phyloP scores from a whole-genome alignment of 2,888 invertebrate species.

The Pomacea canaliculata region DNA sequence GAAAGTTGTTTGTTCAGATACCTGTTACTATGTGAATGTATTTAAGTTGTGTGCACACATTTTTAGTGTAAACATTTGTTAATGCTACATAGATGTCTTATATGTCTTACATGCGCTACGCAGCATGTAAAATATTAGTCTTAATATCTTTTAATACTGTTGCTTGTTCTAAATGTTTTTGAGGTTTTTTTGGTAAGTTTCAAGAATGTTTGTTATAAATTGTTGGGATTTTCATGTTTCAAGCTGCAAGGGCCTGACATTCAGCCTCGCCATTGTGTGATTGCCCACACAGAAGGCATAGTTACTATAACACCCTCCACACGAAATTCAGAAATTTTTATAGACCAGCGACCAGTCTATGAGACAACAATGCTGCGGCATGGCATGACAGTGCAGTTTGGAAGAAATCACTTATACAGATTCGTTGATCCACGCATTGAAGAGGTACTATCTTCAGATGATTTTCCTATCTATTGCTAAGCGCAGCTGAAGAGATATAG shows the following conservation, averaged over 20 bases:
- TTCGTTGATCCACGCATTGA: constrained; percentile 71
- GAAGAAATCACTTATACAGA: constrained; percentile 72
- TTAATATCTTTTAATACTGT: too few species aligned
- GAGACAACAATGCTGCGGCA: constrained; percentile 90
- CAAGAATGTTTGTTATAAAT: too few species aligned
- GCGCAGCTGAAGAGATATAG: too few species aligned
- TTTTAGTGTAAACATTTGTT: too few species aligned
- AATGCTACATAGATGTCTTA: too few species aligned
- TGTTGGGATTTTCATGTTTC: background rate
- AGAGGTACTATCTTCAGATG: constrained; percentile 43
- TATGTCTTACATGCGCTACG: too few species aligned
- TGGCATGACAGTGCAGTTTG: constrained; percentile 72
- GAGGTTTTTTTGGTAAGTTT: too few species aligned
- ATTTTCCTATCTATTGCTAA: background rate
- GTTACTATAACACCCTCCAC: constrained; percentile 94
- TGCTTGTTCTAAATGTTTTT: too few species aligned
- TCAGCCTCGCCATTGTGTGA: constrained; percentile 93
- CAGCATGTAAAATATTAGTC: too few species aligned
- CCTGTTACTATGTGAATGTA: too few species aligned
- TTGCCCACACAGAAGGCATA: constrained; percentile 90
- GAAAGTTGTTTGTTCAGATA: too few species aligned
- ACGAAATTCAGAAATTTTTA: constrained; percentile 92
- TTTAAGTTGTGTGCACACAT: too few species aligned
- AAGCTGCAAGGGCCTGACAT: constrained; percentile 87
- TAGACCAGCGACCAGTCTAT: constrained; percentile 91